These are phyloP conservation scores for Diadophis punctatus DNA, from an alignment of 2,113 vertebrate species.

Conservation along the genomic window DNA sequence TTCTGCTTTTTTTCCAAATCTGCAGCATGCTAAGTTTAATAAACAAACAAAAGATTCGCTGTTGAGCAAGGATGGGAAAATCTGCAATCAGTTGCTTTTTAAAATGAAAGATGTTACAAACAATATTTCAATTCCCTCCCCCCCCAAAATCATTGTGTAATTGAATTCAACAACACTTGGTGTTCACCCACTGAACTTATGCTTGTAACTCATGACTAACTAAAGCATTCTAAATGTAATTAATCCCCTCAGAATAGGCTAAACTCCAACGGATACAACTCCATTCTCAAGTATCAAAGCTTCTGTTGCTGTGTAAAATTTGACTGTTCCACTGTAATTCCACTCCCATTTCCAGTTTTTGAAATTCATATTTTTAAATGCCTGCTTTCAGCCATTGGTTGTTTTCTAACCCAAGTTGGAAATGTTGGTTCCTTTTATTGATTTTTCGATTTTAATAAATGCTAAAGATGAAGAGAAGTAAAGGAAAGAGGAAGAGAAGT, in stretches of 20 bases:
- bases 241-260: background rate
- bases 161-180: background rate
- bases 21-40: conserved; percentile 83
- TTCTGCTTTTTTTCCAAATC: conserved; percentile 99
- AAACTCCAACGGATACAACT: background rate
- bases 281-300: background rate
- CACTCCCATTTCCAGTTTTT: background rate
- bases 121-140: background rate
- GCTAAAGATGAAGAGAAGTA: background rate
- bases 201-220: background rate
- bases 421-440: background rate
- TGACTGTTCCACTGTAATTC: background rate
- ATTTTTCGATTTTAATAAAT: background rate
- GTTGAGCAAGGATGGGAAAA: background rate
- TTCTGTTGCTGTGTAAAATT: background rate
- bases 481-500: no score
- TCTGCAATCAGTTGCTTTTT: background rate
- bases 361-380: background rate
- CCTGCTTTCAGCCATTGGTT: background rate
- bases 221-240: background rate
- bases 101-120: background rate
- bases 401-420: background rate
- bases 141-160: background rate
- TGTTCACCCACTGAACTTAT: background rate
- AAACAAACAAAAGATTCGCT: conserved; percentile 35